Evolutionary conservation across 92 coral and sea anemone species (phyloP), one percentile per base, ranked within the genome.

Genomic region (Porites cylindrica): DNA sequence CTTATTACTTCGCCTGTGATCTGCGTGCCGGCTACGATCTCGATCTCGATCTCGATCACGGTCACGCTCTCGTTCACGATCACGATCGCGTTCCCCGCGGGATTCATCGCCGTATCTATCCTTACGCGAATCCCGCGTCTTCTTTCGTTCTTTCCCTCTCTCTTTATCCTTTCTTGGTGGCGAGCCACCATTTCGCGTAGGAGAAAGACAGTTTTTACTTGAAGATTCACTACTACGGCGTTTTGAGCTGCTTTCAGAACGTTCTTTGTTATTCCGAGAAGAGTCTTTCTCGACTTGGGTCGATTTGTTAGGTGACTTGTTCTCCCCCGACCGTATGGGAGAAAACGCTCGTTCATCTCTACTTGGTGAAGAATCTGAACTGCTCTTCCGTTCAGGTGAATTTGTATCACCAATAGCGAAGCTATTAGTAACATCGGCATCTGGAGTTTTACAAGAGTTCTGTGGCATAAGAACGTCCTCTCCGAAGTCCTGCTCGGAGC

Each of bases 401-500:
- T 29, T 71, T 21, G 23, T 18, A 81, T 83, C 73, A 43, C 77
- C 82, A 54, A 76, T 85, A 6, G 56, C 21, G 1, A 1, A 43
- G 67, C 82, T 32, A 38, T 73, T 75, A 14, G 76, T 76, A 51
- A 53, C 64, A 17, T 51, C 53, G 4, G 66, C 75, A 59, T 65
- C 66, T 7, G 88, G 65, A 51, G 5, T 56, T 76, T 66, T 76
- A 13, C 70, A n/a, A 21, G 72, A 52, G 43, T 75, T 77, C 13
- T 26, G 19, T 58, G 29, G 10, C 17, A 53, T 63, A 12, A 4
- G 62, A 20, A 66, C 76, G 72, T 97, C 98, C 81, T 97, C 98
- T 2, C 85, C 90, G 78, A 86, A 75, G 70, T 97, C 99, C 66
- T 92, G 97, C 82, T 91, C 99, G 73, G 99, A 97, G 86, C 98